phyloP scores from a whole-genome alignment of 2,797 vertebrate species.

The Lepus oiostolus region DNA sequence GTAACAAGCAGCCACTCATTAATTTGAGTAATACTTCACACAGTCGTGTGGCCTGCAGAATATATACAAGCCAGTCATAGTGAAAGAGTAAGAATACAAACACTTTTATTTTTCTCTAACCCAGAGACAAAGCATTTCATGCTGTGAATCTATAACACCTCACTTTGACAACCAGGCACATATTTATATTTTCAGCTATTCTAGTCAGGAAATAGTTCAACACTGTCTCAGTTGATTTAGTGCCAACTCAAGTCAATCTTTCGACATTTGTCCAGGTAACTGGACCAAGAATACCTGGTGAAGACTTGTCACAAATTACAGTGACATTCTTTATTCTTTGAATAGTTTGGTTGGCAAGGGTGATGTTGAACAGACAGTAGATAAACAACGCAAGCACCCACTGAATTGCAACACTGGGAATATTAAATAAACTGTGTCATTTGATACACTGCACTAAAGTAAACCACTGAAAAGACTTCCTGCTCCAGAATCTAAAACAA shows the following conservation, averaged over 20 bases:
- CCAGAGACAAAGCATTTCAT: conserved; percentile 86
- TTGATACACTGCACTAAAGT: conserved; percentile 69
- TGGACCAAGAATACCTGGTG: conserved; percentile 84
- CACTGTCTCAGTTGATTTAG: conserved; percentile 86
- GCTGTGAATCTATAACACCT: conserved; percentile 87
- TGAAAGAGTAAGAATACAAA: conserved; percentile 86
- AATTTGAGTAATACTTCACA: conserved; percentile 78
- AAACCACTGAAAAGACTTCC: conserved; percentile 53
- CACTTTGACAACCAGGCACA: conserved; percentile 85
- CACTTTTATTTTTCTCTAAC: conserved; percentile 87
- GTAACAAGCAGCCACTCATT: conserved; percentile 76
- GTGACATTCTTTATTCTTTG: conserved; percentile 81
- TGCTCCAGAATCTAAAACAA: conserved; percentile 54
- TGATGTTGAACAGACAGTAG: conserved; percentile 77
- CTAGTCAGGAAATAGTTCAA: conserved; percentile 82
- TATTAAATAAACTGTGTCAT: conserved; percentile 72
- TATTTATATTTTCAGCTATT: conserved; percentile 87
- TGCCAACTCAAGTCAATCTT: conserved; percentile 85
- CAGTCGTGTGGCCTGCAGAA: conserved; percentile 56
- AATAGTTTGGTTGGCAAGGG: conserved; percentile 74
- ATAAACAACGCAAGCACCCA: conserved; percentile 72
- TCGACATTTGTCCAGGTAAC: conserved; percentile 84
- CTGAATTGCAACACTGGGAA: conserved; percentile 77
- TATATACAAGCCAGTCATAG: conserved; percentile 83
- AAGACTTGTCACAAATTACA: conserved; percentile 85